Conservation (phyloP, 92 coral and sea anemone species). For the Actinernus sp. region DNA sequence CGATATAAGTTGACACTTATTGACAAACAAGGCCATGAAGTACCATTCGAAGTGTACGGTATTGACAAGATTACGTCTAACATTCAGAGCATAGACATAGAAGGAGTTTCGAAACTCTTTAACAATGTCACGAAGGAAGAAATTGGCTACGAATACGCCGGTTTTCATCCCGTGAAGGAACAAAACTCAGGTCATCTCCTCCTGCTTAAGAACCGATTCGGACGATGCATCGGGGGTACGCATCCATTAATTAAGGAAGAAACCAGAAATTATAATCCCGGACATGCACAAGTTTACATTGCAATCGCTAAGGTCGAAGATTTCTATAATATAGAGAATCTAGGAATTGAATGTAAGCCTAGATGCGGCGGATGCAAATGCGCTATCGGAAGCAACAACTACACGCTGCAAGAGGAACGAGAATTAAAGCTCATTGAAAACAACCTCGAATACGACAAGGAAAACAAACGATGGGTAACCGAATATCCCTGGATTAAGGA, state of each 20-base stretch:
- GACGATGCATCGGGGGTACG: too few species aligned
- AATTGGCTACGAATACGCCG: slow-evolving; percentile 78
- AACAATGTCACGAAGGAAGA: slow-evolving; percentile 39
- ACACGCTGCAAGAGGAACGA: slow-evolving; percentile 45
- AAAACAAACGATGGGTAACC: slow-evolving; percentile 13
- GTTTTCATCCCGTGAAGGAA: slow-evolving; percentile 55
- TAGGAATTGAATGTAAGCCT: too few species aligned
- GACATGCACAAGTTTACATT: slow-evolving; percentile 13
- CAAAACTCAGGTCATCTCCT: slow-evolving; percentile 56
- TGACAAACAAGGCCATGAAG: slow-evolving; percentile 16
- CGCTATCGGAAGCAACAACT: slow-evolving; percentile 13
- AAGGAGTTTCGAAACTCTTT: slow-evolving; percentile 34
- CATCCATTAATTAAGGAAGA: slow-evolving; percentile 27
- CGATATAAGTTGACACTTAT: slow-evolving; percentile 26
- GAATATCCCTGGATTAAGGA: slow-evolving; percentile 65
- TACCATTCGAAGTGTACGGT: slow-evolving; percentile 44
- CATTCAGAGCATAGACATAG: slow-evolving; percentile 14
- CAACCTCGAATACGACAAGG: slow-evolving; percentile 23
- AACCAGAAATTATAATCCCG: background rate
- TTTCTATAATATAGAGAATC: too few species aligned
- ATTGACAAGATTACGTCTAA: slow-evolving; percentile 31
- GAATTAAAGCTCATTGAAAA: slow-evolving; percentile 51
- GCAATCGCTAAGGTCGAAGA: too few species aligned
- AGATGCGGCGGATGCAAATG: too few species aligned
- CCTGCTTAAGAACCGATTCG: slow-evolving; percentile 55